phyloP scores from a whole-genome alignment of 2,113 vertebrate genomes.

The Nothoprocta pentlandii region DNA sequence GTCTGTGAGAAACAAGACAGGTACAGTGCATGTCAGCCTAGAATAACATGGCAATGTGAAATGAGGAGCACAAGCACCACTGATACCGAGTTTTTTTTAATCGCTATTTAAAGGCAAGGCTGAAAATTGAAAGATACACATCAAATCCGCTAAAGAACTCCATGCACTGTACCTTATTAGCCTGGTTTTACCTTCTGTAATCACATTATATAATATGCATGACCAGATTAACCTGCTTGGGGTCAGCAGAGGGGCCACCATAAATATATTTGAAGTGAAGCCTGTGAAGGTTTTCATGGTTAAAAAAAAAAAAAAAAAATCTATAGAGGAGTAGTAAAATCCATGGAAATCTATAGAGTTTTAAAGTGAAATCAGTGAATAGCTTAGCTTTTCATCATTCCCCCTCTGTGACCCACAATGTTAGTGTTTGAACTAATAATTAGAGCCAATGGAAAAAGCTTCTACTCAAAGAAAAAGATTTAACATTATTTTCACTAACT shows the following conservation, averaged over 20 bases:
- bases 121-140: slow-evolving; percentile 77
- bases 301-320: neutral
- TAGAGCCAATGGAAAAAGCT: slow-evolving; percentile 64
- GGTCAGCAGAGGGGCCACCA: slow-evolving; percentile 54
- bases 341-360: slow-evolving; percentile 49
- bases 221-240: slow-evolving; percentile 59
- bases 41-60: slow-evolving; percentile 45
- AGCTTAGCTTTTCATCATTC: slow-evolving; percentile 51
- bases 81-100: neutral
- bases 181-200: slow-evolving; percentile 70
- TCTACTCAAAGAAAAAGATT: slow-evolving; percentile 34
- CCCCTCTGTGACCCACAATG: neutral
- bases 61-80: slow-evolving; percentile 32
- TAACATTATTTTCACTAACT: slow-evolving; percentile 16
- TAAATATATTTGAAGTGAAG: slow-evolving; percentile 68
- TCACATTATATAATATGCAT: slow-evolving; percentile 71
- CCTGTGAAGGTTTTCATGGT: slow-evolving; percentile 66
- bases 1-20: slow-evolving; percentile 64
- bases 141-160: slow-evolving; percentile 73
- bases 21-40: slow-evolving; percentile 31
- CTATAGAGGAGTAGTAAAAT: slow-evolving; percentile 58
- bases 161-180: slow-evolving; percentile 58
- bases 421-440: slow-evolving; percentile 63
- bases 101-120: slow-evolving; percentile 45
- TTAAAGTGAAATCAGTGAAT: slow-evolving; percentile 63